phyloP scores from a whole-genome alignment of 2,113 vertebrate genomes.

The Aleadryas rufinucha region DNA sequence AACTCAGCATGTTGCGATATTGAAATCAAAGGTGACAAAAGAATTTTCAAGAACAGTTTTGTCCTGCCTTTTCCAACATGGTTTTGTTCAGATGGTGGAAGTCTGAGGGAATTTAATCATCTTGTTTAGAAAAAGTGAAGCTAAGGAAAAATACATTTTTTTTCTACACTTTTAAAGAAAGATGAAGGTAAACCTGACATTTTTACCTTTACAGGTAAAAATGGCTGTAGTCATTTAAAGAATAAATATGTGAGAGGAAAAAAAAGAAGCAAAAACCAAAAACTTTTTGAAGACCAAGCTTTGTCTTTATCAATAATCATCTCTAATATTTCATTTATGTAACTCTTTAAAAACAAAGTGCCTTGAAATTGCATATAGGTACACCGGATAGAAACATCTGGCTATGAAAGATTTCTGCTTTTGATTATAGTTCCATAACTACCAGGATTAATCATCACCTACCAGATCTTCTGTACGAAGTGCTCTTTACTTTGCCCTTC shows the following conservation, averaged over 20 bases:
- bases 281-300: not conserved
- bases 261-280: not conserved
- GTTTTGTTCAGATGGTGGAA: not conserved
- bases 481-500: not conserved
- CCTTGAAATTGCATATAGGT: not conserved
- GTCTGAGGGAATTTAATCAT: not conserved
- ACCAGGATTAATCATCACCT: not conserved
- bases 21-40: not conserved
- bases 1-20: not conserved
- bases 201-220: not conserved
- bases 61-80: not conserved
- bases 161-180: not conserved
- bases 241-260: too few relatives aligned
- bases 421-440: not conserved
- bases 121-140: not conserved
- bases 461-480: not conserved
- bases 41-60: not conserved
- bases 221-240: not conserved
- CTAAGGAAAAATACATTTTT: not conserved
- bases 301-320: not conserved
- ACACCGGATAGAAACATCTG: not conserved
- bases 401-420: not conserved
- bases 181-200: not conserved
- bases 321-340: not conserved
- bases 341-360: not conserved